phyloP scores from a whole-genome alignment of 2,888 invertebrate species.

The Orthonychiurus folsomi region DNA sequence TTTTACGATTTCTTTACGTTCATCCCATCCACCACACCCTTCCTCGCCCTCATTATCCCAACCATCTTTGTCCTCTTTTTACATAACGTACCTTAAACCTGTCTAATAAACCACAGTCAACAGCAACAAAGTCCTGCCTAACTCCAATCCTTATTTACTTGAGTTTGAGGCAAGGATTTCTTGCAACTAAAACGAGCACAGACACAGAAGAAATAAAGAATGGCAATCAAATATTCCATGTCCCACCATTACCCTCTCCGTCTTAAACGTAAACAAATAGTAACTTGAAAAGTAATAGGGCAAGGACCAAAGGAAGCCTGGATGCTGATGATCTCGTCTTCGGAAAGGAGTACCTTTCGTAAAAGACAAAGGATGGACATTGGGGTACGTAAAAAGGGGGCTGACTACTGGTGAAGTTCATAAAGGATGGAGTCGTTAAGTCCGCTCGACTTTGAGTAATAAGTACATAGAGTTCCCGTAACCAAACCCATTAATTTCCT shows the following conservation, averaged over 20 bases:
- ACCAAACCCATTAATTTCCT: neutral
- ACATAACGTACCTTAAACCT: neutral
- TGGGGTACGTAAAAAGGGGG: neutral
- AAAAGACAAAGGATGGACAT: neutral
- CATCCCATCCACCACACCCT: neutral
- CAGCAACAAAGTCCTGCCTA: neutral
- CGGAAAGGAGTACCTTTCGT: too few relatives aligned
- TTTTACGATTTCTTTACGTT: too few relatives aligned
- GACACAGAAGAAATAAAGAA: too few relatives aligned
- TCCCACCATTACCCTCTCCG: too few relatives aligned
- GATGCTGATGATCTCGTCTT: neutral
- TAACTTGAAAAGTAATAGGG: neutral
- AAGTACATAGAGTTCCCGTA: neutral
- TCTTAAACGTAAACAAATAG: neutral
- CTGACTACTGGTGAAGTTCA: neutral
- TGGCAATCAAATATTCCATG: neutral
- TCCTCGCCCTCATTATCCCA: neutral
- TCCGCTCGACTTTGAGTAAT: constrained; percentile 1
- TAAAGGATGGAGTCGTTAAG: neutral
- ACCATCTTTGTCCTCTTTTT: neutral
- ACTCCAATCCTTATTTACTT: too few relatives aligned
- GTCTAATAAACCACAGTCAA: neutral
- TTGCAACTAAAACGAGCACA: too few relatives aligned
- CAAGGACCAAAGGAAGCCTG: too few relatives aligned
- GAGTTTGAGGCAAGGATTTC: too few relatives aligned